phyloP scores from a whole-genome alignment of 2,797 vertebrate species.

The Octomys mimax region DNA sequence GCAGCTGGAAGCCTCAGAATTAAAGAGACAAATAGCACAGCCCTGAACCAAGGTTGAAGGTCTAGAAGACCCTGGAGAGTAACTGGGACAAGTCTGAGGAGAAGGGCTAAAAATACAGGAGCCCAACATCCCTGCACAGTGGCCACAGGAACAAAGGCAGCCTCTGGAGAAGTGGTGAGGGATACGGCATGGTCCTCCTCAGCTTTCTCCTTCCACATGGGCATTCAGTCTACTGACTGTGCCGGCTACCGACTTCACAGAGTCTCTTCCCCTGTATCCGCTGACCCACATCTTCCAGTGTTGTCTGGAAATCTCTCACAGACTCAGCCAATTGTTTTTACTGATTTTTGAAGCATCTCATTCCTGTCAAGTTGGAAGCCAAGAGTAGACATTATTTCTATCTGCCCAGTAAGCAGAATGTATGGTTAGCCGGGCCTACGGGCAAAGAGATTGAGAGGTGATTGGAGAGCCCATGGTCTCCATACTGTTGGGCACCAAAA shows the following conservation, averaged over 20 bases:
- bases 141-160: background rate
- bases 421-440: background rate
- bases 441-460: background rate
- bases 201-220: accelerated
- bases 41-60: background rate
- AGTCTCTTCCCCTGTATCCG: background rate
- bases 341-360: background rate
- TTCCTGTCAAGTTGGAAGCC: background rate
- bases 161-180: background rate
- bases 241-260: no score
- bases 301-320: background rate
- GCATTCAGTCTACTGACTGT: background rate
- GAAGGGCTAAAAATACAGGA: background rate
- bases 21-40: background rate
- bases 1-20: background rate
- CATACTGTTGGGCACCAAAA: background rate
- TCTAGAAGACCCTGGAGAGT: background rate
- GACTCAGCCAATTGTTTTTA: no score
- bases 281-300: background rate
- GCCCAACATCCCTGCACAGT: background rate
- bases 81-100: background rate
- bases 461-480: background rate
- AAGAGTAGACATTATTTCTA: background rate
- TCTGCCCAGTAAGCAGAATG: background rate
- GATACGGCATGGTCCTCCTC: no score